Evolutionary conservation across 2,797 vertebrate species (phyloP).

Genomic region (Cephalopachus bancanus): DNA sequence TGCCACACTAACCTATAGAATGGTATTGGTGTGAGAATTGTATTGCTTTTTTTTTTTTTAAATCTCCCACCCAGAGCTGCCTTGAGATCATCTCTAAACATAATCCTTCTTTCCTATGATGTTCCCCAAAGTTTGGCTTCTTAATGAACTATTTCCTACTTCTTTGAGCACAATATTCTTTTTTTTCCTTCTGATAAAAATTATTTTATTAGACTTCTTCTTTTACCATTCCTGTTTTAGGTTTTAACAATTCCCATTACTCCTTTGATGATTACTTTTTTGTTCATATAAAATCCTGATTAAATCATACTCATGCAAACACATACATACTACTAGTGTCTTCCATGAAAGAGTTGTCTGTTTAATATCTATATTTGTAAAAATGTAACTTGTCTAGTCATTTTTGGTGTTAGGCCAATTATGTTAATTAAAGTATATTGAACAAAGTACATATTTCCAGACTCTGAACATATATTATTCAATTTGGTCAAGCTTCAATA

Average conservation of each 20-base stretch:
- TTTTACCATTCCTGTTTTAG: slow-evolving; percentile 30
- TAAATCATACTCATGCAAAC: slow-evolving; percentile 4
- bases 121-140: background rate
- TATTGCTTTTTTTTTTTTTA: slow-evolving; percentile 1
- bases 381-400: slow-evolving; percentile 74
- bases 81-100: slow-evolving; percentile 16
- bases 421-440: slow-evolving; percentile 81
- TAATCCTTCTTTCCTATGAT: background rate
- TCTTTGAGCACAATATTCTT: background rate
- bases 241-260: background rate
- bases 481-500: slow-evolving; percentile 78
- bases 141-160: slow-evolving; percentile 8
- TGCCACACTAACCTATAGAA: background rate
- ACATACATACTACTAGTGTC: slow-evolving; percentile 14
- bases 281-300: slow-evolving; percentile 26
- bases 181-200: background rate
- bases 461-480: slow-evolving; percentile 78
- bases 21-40: background rate
- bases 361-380: slow-evolving; percentile 60
- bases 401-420: slow-evolving; percentile 79
- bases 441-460: slow-evolving; percentile 83
- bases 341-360: slow-evolving; percentile 28
- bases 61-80: background rate
- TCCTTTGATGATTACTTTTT: background rate
- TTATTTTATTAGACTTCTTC: background rate